A percentile compares a stretch with the other conserved stretches of the same genome.
These are phyloP conservation scores for Ammospiza maritima DNA, from an alignment of 2,797 vertebrate species.

Conservation along the genomic window DNA sequence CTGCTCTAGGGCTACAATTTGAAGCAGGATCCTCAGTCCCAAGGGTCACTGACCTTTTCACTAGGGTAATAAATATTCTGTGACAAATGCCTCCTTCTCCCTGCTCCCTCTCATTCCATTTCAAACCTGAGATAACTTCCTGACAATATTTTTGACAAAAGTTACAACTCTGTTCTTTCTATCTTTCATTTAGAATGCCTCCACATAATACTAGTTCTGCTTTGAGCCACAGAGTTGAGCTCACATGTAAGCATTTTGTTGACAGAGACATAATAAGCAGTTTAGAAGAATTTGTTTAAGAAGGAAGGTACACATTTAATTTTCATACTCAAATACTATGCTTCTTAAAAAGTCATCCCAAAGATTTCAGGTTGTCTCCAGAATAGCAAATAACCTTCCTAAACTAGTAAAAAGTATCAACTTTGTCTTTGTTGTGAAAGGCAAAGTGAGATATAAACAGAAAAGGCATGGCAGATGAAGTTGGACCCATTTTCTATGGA, in stretches of 20 bases:
- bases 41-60: neutral
- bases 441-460: neutral
- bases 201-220: neutral
- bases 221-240: slow-evolving; percentile 14
- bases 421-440: slow-evolving; percentile 51
- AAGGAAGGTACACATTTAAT: slow-evolving; percentile 70
- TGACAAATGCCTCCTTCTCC: neutral
- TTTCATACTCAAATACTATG: slow-evolving; percentile 68
- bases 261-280: slow-evolving; percentile 68
- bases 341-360: slow-evolving; percentile 65
- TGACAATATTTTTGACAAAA: neutral
- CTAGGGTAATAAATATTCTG: neutral
- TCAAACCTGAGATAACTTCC: neutral
- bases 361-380: slow-evolving; percentile 57
- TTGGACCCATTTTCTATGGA: neutral
- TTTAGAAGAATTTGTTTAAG: slow-evolving; percentile 74
- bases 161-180: neutral
- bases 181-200: neutral
- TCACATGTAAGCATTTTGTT: slow-evolving; percentile 63
- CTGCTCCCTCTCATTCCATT: neutral
- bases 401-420: slow-evolving; percentile 31
- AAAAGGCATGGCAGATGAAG: neutral
- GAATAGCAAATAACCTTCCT: slow-evolving; percentile 13
- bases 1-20: neutral
- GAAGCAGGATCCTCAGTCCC: neutral